Conservation (phyloP, 2,888 invertebrate genomes). For the Oxycera nigricornis region DNA sequence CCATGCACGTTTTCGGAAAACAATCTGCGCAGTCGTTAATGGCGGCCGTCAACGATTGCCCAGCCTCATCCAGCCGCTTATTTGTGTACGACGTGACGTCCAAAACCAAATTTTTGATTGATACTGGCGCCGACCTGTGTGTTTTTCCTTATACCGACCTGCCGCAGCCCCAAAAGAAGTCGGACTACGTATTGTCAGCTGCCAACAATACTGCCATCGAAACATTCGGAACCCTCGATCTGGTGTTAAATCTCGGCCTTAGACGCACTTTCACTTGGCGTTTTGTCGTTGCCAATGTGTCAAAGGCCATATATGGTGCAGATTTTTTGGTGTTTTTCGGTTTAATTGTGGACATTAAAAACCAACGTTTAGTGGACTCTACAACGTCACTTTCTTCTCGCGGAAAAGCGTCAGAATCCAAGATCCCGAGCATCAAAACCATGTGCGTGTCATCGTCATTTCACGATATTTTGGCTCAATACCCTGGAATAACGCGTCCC, state of each 20-base stretch:
- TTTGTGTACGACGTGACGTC: neutral
- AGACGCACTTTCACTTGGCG: neutral
- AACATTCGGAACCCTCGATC: neutral
- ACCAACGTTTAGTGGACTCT: neutral
- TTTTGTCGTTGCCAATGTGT: constrained; percentile 7
- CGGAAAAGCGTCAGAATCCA: neutral
- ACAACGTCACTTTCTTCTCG: neutral
- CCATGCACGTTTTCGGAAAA: neutral
- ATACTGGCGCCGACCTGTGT: neutral
- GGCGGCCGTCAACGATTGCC: neutral
- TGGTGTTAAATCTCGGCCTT: neutral
- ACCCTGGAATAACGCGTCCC: neutral
- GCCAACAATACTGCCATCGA: neutral
- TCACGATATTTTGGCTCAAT: neutral
- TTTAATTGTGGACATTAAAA: neutral
- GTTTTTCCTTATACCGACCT: neutral
- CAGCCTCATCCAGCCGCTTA: neutral
- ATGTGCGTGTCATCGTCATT: neutral
- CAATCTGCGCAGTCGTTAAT: neutral
- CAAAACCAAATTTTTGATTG: constrained; percentile 1
- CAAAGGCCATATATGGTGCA: neutral
- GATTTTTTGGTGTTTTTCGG: neutral
- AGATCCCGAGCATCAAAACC: neutral
- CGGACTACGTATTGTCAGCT: neutral
- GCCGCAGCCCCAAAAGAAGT: neutral